Evolutionary conservation across 2,113 vertebrate genomes (phyloP), one percentile per base, ranked within the genome.

Genomic region (Galeopterus variegatus): DNA sequence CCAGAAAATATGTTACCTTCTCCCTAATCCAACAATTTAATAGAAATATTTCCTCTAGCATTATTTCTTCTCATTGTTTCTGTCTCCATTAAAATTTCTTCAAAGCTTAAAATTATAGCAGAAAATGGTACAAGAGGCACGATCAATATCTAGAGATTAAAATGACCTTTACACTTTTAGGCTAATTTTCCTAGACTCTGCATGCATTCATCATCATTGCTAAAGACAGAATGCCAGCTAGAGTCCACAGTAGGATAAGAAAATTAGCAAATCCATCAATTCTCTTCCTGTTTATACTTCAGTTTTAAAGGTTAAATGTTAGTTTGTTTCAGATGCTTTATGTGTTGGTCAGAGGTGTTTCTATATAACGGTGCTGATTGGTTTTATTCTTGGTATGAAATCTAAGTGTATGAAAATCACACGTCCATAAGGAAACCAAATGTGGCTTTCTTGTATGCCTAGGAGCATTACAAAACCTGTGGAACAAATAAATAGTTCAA

Each of bases 31-130:
- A 14, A 14, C 31, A 45, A 58, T 56, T 73, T 19, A 95, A 84
- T 82, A 76, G 80, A 96, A 97, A 88, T 73, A 65, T 93, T 97
- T 96, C 41, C 93, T 95, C 75, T 93, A 36, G 28, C 60, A 31
- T 90, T 93, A 33, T n/a, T 14, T 92, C 95, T 96, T 73, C 36
- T 23, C 58, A 80, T 60, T 93, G 41, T 94, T 96, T 93, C 58
- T 33, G 28, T 80, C 36, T 62, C 7, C 88, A 83, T 89, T 90
- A 87, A 88, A 93, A 87, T 33, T 88, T 91, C 41, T 76, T 23
- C 48, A 90, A 90, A 90, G 76, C 45, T 92, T 90, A 92, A 97
- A 95, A 94, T 81, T 90, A 75, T 48, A 95, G 75, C 56, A 83
- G 13, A 96, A 6, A n/a, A 67, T 91, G 11, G 89, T 93, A 89